These are phyloP conservation scores for Nezara viridula DNA, from an alignment of 2,888 invertebrate genomes.

Conservation along the genomic window DNA sequence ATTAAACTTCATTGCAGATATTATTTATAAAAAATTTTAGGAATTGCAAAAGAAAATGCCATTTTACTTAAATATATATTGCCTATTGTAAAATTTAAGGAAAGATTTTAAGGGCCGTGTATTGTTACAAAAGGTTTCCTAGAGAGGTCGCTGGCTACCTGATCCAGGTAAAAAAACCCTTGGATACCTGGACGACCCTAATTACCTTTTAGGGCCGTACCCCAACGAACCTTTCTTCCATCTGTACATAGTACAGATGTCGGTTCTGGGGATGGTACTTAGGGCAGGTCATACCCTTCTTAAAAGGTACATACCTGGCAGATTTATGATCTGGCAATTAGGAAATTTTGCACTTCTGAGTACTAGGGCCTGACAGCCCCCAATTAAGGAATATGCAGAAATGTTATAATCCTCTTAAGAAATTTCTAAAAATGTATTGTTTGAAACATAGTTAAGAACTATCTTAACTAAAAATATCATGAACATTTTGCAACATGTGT, in stretches of 20 bases:
- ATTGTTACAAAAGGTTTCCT: background rate
- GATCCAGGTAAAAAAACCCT: background rate
- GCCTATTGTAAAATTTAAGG: background rate
- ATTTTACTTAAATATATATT: background rate
- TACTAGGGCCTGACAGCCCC: background rate
- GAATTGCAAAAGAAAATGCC: background rate
- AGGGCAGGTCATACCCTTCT: background rate
- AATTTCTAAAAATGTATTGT: too few relatives aligned
- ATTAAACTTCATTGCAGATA: background rate
- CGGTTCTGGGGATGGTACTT: background rate
- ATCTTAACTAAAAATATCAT: too few relatives aligned
- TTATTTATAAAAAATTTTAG: background rate
- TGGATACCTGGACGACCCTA: background rate
- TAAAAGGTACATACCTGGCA: background rate
- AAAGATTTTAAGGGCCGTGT: background rate
- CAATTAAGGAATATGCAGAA: background rate
- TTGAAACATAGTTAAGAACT: too few relatives aligned
- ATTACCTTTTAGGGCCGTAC: background rate
- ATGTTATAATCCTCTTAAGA: background rate
- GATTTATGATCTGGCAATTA: background rate
- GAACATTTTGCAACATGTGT: too few relatives aligned
- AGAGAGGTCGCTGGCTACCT: conserved; percentile 13
- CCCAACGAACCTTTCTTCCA: background rate
- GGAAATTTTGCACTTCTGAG: background rate
- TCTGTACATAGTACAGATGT: background rate